Percentiles rank a stretch among this genome's conserved stretches.
phyloP scores from a whole-genome alignment of 1,140 invertebrate species.

The Aphis gossypii region DNA sequence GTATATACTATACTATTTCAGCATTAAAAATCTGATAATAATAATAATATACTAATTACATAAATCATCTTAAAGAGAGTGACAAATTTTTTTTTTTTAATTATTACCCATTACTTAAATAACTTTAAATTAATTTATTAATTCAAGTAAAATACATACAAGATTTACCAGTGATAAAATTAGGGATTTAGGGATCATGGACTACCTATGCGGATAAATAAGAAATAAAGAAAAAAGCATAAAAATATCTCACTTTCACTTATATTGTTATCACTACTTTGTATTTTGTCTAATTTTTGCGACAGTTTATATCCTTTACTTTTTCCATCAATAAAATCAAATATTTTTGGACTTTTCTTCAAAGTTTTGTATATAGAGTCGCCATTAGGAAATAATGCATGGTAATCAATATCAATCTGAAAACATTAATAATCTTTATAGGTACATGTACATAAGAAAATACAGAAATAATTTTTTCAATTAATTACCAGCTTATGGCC shows the following conservation, averaged over 20 bases:
- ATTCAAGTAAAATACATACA: background rate
- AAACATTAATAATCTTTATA: background rate
- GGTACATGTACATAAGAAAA: no score
- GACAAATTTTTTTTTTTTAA: no score
- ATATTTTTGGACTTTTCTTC: background rate
- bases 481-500: no score
- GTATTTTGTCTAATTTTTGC: background rate
- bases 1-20: no score
- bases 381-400: background rate
- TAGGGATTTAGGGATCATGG: background rate
- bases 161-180: no score
- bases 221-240: background rate
- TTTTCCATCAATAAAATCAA: background rate
- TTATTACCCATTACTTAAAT: no score
- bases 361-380: background rate
- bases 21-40: no score
- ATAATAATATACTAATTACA: no score
- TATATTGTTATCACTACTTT: background rate
- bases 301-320: background rate
- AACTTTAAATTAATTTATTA: background rate
- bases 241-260: slow-evolving; percentile 14
- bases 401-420: background rate
- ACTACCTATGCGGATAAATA: background rate
- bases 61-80: no score
- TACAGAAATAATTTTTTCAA: no score